phyloP scores from a whole-genome alignment of 1,140 invertebrate genomes.

The Adelges cooleyi region DNA sequence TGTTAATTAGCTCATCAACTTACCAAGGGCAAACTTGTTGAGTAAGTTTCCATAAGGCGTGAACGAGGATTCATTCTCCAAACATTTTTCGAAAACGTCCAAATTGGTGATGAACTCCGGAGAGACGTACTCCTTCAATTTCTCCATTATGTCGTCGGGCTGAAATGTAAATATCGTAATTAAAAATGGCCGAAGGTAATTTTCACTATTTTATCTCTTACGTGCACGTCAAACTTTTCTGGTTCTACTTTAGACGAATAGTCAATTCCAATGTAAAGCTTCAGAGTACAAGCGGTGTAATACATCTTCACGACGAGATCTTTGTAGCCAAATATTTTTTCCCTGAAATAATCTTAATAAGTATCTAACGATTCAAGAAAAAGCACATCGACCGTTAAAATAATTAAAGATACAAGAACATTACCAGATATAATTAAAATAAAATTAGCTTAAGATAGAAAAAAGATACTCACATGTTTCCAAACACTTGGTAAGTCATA shows the following conservation, averaged over 20 bases:
- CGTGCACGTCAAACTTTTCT: slow-evolving; percentile 35
- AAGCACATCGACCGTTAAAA: no score
- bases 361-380: no score
- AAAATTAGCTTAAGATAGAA: no score
- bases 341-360: slow-evolving; percentile 43
- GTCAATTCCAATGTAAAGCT: slow-evolving; percentile 56
- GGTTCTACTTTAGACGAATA: slow-evolving; percentile 51
- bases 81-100: slow-evolving; percentile 52
- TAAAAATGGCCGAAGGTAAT: not conserved
- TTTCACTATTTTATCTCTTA: slow-evolving; percentile 30
- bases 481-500: slow-evolving; percentile 91
- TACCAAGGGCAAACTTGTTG: slow-evolving; percentile 42
- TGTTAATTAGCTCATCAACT: not conserved
- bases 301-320: slow-evolving; percentile 67
- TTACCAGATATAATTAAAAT: no score
- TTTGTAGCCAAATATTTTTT: slow-evolving; percentile 87
- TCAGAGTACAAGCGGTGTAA: slow-evolving; percentile 68
- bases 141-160: slow-evolving; percentile 69
- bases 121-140: slow-evolving; percentile 45
- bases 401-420: no score
- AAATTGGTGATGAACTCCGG: slow-evolving; percentile 52
- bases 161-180: slow-evolving; percentile 35
- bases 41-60: slow-evolving; percentile 57
- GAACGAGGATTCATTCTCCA: slow-evolving; percentile 60
- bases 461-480: slow-evolving; percentile 65